Percentiles rank a stretch among this genome's conserved stretches.
Evolutionary conservation across 2,797 vertebrate genomes (phyloP).

Genomic region (Microcaecilia unicolor): DNA sequence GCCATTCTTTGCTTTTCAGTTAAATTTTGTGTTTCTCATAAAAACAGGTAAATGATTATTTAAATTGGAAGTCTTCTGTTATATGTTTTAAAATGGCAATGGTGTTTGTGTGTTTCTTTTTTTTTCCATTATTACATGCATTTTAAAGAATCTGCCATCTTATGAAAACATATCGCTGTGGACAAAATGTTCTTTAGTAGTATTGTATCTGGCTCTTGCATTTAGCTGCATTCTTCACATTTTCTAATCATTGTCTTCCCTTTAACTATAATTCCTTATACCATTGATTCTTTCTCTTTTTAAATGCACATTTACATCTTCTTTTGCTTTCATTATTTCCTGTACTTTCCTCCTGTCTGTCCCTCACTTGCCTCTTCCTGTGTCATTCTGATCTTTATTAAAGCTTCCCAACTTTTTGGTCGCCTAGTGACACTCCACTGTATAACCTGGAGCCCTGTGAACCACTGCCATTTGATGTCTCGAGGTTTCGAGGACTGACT

Average conservation of each 20-base stretch:
- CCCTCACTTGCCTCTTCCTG: constrained; percentile 91
- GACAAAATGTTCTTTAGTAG: constrained; percentile 18
- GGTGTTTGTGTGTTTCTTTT: no score
- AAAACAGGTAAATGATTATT: no score
- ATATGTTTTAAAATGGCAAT: no score
- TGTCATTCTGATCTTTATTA: constrained; percentile 84
- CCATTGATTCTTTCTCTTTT: constrained; percentile 28
- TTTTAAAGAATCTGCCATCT: no score
- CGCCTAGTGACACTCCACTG: constrained; percentile 96
- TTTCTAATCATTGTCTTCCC: constrained; percentile 40
- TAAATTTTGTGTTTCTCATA: no score
- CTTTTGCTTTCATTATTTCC: constrained; percentile 59
- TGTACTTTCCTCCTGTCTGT: constrained; percentile 71
- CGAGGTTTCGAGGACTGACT: constrained; percentile 85
- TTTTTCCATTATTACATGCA: no score
- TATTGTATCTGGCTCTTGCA: constrained; percentile 28
- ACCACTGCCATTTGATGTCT: constrained; percentile 88
- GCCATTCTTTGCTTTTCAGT: no score
- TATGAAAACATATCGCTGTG: no score
- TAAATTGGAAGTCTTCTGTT: no score
- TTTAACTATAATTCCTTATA: constrained; percentile 24
- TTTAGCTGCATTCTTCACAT: constrained; percentile 19
- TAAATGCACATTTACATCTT: no score
- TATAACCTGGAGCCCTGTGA: constrained; percentile 98
- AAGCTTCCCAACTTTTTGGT: constrained; percentile 99